Evolutionary conservation across 2,113 vertebrate genomes (phyloP).

Genomic region (Spea multiplicata): DNA sequence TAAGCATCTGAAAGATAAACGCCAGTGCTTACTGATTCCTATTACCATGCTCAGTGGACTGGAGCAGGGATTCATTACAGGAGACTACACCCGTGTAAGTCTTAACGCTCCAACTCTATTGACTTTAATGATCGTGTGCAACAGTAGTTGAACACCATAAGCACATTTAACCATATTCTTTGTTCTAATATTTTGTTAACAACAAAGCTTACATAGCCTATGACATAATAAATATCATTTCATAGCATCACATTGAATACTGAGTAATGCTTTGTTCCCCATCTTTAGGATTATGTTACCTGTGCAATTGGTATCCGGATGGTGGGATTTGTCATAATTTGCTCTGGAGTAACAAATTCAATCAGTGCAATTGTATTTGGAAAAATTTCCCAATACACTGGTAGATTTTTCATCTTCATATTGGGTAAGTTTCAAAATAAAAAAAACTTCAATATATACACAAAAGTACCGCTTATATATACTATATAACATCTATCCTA

Average conservation of each 20-base stretch:
- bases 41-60: slow-evolving; percentile 91
- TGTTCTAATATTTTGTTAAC: too few relatives aligned
- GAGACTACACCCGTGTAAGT: slow-evolving; percentile 89
- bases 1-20: slow-evolving; percentile 74
- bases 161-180: too few relatives aligned
- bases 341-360: slow-evolving; percentile 80
- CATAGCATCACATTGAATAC: too few relatives aligned
- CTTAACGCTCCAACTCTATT: too few relatives aligned
- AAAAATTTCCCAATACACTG: slow-evolving; percentile 73
- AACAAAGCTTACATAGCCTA: too few relatives aligned
- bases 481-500: too few relatives aligned
- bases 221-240: too few relatives aligned
- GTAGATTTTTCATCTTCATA: slow-evolving; percentile 74
- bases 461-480: too few relatives aligned
- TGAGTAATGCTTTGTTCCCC: slow-evolving; percentile 6
- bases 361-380: slow-evolving; percentile 79
- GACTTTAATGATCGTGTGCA: too few relatives aligned
- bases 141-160: too few relatives aligned
- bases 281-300: slow-evolving; percentile 78
- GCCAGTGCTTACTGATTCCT: slow-evolving; percentile 80
- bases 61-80: slow-evolving; percentile 87
- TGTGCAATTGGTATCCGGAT: slow-evolving; percentile 87
- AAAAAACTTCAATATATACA: too few relatives aligned
- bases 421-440: slow-evolving; percentile 69
- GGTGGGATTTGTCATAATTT: slow-evolving; percentile 88